phyloP scores from a whole-genome alignment of 2,113 vertebrate species.

The Lonchura striata region DNA sequence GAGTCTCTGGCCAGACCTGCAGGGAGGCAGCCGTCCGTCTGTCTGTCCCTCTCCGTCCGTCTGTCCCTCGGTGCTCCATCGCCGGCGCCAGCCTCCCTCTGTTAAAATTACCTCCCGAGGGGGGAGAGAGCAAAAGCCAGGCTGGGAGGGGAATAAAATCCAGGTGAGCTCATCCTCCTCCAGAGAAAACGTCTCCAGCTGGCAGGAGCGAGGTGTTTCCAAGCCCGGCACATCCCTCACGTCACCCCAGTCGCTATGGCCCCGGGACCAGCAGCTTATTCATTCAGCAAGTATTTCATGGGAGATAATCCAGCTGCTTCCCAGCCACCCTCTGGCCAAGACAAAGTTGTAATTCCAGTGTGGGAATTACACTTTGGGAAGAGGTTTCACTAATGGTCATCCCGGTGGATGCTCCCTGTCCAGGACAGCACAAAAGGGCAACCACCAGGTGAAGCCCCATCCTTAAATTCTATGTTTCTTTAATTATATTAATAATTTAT shows the following conservation, averaged over 20 bases:
- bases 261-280: background rate
- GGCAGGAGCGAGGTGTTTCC: background rate
- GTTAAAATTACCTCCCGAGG: slow-evolving; percentile 8
- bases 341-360: background rate
- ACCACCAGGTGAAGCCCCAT: background rate
- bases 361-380: background rate
- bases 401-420: background rate
- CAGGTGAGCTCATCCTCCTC: slow-evolving; percentile 54
- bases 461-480: background rate
- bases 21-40: background rate
- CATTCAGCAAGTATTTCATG: background rate
- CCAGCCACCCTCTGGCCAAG: background rate
- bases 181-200: background rate
- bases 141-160: slow-evolving; percentile 40
- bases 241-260: background rate
- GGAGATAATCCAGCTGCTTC: background rate
- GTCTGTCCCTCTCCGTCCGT: background rate
- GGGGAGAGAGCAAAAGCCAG: background rate
- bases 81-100: background rate
- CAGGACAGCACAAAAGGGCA: rapidly evolving
- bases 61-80: background rate
- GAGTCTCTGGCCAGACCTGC: background rate
- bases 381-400: background rate
- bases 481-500: background rate
- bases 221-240: slow-evolving; percentile 31